phyloP scores from a whole-genome alignment of 2,888 invertebrate genomes.

The Itoplectis maculator region DNA sequence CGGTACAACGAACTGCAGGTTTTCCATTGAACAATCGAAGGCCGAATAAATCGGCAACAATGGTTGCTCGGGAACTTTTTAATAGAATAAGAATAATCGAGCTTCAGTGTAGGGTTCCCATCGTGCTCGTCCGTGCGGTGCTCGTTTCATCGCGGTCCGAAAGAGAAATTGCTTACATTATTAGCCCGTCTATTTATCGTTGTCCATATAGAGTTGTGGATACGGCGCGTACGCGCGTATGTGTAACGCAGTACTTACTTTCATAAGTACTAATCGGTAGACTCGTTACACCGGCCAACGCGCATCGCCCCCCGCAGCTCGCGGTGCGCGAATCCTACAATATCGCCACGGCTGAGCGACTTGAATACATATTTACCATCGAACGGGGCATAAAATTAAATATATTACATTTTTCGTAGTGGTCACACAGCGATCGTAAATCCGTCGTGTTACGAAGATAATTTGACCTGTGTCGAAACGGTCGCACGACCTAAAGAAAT shows the following conservation, averaged over 20 bases:
- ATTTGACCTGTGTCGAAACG: no score
- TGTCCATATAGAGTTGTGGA: conserved; percentile 30
- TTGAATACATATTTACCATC: conserved; percentile 50
- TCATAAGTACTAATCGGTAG: conserved; percentile 60
- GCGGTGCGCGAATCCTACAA: conserved; percentile 25
- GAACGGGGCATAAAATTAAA: conserved; percentile 27
- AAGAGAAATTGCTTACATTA: conserved; percentile 46
- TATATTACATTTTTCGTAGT: no score
- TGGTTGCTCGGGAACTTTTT: no score
- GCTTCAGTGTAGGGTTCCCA: conserved; percentile 1
- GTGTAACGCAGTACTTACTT: conserved; percentile 42
- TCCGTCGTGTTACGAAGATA: no score
- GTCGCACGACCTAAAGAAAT: no score
- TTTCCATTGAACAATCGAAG: no score
- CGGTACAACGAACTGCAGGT: no score
- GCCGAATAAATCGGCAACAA: no score
- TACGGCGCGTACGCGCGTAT: conserved; percentile 20
- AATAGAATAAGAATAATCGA: background rate
- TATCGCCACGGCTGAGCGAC: conserved; percentile 36
- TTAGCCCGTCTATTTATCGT: conserved; percentile 25
- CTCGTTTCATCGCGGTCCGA: conserved; percentile 18
- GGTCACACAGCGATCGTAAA: no score
- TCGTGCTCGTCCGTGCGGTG: conserved; percentile 1
- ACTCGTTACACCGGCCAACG: conserved; percentile 53
- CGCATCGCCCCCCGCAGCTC: conserved; percentile 37